These are phyloP conservation scores for Neopelma chrysocephalum DNA, from an alignment of 2,797 vertebrate species.

Conservation along the genomic window DNA sequence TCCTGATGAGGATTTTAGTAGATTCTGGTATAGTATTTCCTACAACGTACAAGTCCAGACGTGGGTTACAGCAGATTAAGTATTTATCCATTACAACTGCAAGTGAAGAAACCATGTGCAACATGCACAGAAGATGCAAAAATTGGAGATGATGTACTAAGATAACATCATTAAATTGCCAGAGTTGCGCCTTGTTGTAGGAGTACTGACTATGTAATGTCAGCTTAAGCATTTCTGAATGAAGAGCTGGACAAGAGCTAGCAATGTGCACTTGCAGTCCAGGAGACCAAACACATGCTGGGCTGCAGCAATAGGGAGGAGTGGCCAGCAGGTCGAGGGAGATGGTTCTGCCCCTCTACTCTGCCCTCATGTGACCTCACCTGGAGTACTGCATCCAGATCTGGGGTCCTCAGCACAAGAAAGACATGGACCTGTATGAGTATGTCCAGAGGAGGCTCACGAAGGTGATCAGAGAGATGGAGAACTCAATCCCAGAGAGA, in stretches of 20 bases:
- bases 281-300: neutral
- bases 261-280: neutral
- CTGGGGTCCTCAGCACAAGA: neutral
- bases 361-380: neutral
- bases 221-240: neutral
- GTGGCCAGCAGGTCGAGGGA: neutral
- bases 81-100: neutral
- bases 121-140: neutral
- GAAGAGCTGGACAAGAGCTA: neutral
- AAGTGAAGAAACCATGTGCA: neutral
- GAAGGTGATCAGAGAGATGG: neutral
- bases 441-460: neutral
- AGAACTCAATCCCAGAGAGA: neutral
- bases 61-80: neutral
- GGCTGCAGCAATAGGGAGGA: neutral
- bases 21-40: neutral
- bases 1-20: neutral
- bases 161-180: neutral
- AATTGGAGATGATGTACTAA: neutral
- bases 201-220: neutral
- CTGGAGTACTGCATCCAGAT: neutral
- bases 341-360: neutral
- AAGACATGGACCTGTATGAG: neutral
- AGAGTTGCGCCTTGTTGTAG: neutral
- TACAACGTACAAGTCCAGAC: neutral